Percentiles rank a stretch among this genome's conserved stretches.
phyloP scores from a whole-genome alignment of 1,140 invertebrate species.

The Heliothis subflexa region DNA sequence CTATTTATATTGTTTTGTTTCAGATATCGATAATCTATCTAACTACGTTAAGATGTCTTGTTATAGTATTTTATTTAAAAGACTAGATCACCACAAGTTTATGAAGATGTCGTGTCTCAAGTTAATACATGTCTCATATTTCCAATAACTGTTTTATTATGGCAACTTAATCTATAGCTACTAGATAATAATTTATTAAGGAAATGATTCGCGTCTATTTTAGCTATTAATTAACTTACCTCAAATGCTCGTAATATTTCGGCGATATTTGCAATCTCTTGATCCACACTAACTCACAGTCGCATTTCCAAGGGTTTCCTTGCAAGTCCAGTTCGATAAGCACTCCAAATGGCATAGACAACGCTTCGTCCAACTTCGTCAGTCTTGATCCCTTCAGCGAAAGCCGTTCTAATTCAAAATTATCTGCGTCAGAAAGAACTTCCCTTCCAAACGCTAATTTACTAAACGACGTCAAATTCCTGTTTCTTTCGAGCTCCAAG shows the following conservation, averaged over 20 bases:
- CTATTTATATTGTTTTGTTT: conserved; percentile 5
- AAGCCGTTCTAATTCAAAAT: conserved; percentile 74
- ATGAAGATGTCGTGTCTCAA: too few species aligned
- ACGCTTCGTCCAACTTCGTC: conserved; percentile 64
- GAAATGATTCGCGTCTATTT: neutral
- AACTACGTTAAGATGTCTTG: too few species aligned
- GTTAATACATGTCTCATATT: too few species aligned
- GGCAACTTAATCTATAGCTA: neutral
- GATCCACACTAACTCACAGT: conserved; percentile 79
- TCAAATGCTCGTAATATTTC: conserved; percentile 72
- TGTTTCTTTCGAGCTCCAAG: conserved; percentile 78
- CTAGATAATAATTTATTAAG: neutral
- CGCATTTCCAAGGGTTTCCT: conserved; percentile 81
- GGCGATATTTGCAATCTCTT: conserved; percentile 72
- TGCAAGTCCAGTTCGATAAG: conserved; percentile 75
- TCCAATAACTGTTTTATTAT: too few species aligned
- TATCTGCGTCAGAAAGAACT: conserved; percentile 71
- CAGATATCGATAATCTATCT: too few species aligned
- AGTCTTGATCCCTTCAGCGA: conserved; percentile 76
- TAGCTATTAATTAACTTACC: conserved; percentile 61
- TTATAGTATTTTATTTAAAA: too few species aligned
- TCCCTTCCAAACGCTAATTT: conserved; percentile 74
- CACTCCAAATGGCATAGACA: conserved; percentile 70
- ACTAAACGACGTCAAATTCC: conserved; percentile 73
- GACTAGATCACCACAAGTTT: too few species aligned